These are phyloP conservation scores for Sakesphorus luctuosus DNA, from an alignment of 2,113 vertebrate species.

Conservation along the genomic window DNA sequence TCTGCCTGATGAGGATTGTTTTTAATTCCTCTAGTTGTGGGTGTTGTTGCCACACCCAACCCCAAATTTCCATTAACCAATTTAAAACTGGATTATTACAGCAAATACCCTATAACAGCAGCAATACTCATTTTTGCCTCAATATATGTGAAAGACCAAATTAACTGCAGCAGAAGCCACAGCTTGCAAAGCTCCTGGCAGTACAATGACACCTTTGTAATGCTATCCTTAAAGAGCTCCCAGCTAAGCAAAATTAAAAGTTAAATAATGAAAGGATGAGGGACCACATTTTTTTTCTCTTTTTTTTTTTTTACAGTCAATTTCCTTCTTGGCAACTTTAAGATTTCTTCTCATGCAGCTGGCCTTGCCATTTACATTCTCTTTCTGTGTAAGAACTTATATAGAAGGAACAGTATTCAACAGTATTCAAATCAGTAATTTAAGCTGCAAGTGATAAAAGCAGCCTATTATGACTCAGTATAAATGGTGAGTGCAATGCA, in stretches of 20 bases:
- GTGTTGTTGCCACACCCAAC: background rate
- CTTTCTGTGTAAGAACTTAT: background rate
- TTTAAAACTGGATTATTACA: background rate
- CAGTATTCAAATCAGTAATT: background rate
- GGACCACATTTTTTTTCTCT: background rate
- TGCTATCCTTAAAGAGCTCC: background rate
- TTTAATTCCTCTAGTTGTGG: background rate
- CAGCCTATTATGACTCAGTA: background rate
- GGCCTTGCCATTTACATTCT: background rate
- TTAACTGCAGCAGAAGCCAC: background rate
- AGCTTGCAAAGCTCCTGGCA: background rate
- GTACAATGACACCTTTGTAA: background rate
- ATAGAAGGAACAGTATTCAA: background rate
- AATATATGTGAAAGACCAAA: background rate
- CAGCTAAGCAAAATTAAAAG: background rate
- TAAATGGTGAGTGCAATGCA: background rate
- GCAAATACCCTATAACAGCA: background rate
- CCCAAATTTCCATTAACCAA: background rate
- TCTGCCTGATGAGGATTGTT: background rate
- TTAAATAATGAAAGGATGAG: background rate
- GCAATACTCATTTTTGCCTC: background rate
- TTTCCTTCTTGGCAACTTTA: background rate
- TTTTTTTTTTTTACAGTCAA: background rate
- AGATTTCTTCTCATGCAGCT: background rate
- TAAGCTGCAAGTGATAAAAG: background rate